Base-by-base conservation (phyloP, 23 tunicate species). In the Botrylloides violaceus region DNA sequence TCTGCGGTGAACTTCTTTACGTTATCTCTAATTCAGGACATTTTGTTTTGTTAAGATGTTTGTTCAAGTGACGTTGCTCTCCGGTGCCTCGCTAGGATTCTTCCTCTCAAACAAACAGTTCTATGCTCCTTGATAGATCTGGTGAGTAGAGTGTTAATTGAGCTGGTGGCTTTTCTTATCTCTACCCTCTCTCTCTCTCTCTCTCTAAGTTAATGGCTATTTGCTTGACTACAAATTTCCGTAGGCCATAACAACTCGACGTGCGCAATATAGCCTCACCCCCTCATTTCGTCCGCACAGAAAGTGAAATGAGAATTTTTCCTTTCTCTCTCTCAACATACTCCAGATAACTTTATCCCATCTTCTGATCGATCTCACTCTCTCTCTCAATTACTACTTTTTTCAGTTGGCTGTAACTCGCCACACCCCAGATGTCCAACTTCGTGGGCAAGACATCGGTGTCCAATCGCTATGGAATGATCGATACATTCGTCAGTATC, bases 91-190 rank as follows among this genome's bases (percentile, higher is more conserved):
- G 81, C 86, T 18, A 39, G 30, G 59, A 59, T 81, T 27, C 58
- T 80, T 31, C 86, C 95, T 2, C 61, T 81, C 2, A 22, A 73
- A n/a, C 88, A 87, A 50, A 36, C 77, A 5, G 20, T 35, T 6
- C 61, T 87, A 27, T 87, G 87, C 82, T 35, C 56, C 6, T 34
- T 87, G 29, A 71, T 87, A 0, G 95, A 87, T 71, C 29, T 87
- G 79, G 92, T 84, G 36, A 58, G 79, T n/a, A n/a, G n/a, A n/a
- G n/a, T n/a, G n/a, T 34, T 87, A n/a, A 71, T 87, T 1, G 95
- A 87, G 61, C 29, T 87, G 79, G 92, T 43, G 53, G 15, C 53
- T 43, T 43, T 43, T 9, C 53, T 43, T 7, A 43, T 43, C 15
- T 7, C 53, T n/a, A n/a, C n/a, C n/a, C n/a, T n/a, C n/a, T n/a